Percentiles rank a stretch among this genome's conserved stretches.
Evolutionary conservation across 2,797 vertebrate genomes (phyloP).

Genomic region (Leptatherina wallacei): DNA sequence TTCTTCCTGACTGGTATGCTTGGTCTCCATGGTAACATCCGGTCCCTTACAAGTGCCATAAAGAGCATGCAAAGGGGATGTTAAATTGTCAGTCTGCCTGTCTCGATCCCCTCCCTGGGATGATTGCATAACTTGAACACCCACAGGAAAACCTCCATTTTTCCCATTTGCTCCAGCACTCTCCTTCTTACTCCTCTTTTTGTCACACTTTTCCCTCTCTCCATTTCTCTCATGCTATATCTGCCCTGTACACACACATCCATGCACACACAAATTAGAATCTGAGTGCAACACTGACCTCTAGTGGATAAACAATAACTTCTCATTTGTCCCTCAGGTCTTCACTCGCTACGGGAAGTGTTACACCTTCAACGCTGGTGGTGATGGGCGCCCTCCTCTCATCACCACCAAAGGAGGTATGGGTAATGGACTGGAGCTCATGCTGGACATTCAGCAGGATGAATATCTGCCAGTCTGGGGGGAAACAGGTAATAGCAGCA

Average conservation of each 20-base stretch:
- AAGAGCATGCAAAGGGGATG: conserved; percentile 58
- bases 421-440: conserved; percentile 96
- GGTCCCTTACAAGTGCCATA: conserved; percentile 64
- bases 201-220: conserved; percentile 29
- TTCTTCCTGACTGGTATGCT: conserved; percentile 53
- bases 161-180: conserved; percentile 18
- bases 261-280: conserved; percentile 12
- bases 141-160: conserved; percentile 27
- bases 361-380: conserved; percentile 95
- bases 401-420: conserved; percentile 96
- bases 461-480: conserved; percentile 98
- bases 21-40: conserved; percentile 79
- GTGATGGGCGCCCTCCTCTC: conserved; percentile 86
- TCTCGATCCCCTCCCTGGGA: conserved; percentile 49
- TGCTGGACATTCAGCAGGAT: conserved; percentile 98
- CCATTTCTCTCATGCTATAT: conserved; percentile 17
- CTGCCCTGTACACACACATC: background rate
- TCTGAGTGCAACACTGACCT: conserved; percentile 69
- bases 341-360: conserved; percentile 98
- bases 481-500: conserved; percentile 88
- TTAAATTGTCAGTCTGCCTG: conserved; percentile 55
- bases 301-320: conserved; percentile 60
- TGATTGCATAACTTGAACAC: conserved; percentile 58
- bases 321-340: conserved; percentile 79
- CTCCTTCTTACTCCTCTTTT: conserved; percentile 17